phyloP scores from a whole-genome alignment of 2,797 vertebrate genomes.

The Ceryle rudis region DNA sequence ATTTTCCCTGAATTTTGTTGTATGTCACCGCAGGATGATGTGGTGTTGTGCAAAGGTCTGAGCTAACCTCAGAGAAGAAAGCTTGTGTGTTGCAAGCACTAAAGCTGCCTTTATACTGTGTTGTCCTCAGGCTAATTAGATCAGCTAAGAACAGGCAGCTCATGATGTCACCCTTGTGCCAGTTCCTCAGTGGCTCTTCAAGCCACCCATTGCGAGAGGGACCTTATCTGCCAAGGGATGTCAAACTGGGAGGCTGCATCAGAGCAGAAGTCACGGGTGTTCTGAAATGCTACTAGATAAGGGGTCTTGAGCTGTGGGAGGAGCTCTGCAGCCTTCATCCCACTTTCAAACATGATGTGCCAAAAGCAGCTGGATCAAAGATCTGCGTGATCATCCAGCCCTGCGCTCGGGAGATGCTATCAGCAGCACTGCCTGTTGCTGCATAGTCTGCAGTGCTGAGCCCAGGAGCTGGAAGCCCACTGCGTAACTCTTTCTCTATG shows the following conservation, averaged over 20 bases:
- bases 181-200: not conserved
- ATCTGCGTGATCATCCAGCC: slow-evolving; percentile 6
- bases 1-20: not conserved
- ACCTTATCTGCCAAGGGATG: not conserved
- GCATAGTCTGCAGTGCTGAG: not conserved
- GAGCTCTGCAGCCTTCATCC: not conserved
- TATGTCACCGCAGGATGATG: not conserved
- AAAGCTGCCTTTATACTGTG: not conserved
- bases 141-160: not conserved
- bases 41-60: not conserved
- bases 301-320: not conserved
- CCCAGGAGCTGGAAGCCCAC: not conserved
- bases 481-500: rapidly evolving
- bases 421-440: not conserved
- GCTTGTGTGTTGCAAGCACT: not conserved
- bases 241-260: not conserved
- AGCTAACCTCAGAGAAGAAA: not conserved
- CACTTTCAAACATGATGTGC: not conserved
- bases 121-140: not conserved
- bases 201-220: not conserved
- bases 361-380: slow-evolving; percentile 11
- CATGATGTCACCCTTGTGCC: not conserved
- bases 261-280: not conserved
- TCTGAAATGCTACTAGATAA: not conserved
- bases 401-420: not conserved